Conservation (phyloP, 2,113 vertebrate genomes). For the Myxocyprinus asiaticus region DNA sequence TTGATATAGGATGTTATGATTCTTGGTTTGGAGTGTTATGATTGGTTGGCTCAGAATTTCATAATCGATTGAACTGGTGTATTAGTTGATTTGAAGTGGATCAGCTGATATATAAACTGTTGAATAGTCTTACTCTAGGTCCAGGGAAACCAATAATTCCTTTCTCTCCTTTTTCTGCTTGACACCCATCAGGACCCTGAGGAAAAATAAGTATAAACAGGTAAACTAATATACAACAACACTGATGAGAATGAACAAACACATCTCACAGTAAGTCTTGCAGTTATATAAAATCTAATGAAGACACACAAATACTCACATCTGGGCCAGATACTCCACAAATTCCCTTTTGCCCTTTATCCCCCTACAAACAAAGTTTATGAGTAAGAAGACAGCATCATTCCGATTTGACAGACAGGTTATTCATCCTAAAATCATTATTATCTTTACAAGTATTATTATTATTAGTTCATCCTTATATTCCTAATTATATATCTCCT, state of each 20-base stretch:
- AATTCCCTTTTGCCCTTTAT: slow-evolving; percentile 57
- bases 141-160: slow-evolving; percentile 70
- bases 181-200: slow-evolving; percentile 58
- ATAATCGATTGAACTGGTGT: neutral
- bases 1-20: neutral
- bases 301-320: slow-evolving; percentile 55
- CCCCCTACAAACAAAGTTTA: slow-evolving; percentile 58
- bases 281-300: neutral
- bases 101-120: neutral
- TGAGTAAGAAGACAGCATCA: no score
- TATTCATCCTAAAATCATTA: no score
- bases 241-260: neutral
- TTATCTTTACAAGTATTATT: no score
- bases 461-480: no score
- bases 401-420: no score
- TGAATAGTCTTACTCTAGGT: slow-evolving; percentile 57
- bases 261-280: neutral
- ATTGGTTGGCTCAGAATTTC: neutral
- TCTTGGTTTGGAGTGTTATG: neutral
- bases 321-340: slow-evolving; percentile 55
- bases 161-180: slow-evolving; percentile 69
- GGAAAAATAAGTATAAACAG: neutral
- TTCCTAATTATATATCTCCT: no score
- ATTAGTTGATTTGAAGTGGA: neutral
- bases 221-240: neutral